Base-by-base conservation (phyloP, 2,888 invertebrate genomes). In the Anthrax anthrax region DNA sequence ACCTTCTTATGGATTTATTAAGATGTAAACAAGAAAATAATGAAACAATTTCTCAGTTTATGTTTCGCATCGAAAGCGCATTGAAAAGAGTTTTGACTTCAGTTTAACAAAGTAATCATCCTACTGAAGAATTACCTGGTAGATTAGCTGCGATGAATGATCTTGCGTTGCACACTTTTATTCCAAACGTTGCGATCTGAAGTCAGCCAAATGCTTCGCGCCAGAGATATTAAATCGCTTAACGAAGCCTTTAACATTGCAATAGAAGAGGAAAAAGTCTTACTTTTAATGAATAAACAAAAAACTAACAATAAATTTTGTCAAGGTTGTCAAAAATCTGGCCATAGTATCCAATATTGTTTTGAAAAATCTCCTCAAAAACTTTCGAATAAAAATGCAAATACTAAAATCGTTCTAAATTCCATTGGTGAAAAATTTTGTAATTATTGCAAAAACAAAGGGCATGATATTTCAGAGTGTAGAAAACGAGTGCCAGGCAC, bases 1-100 rank as follows among this genome's bases (percentile, higher is more conserved):
- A 47, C 37, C 6, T 47, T 10, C 32, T 47, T 4, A 23, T 47
- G 23, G 47, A 44, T 37, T 18, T 47, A 17, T 42, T 37, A 13
- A 39, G 29, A 14, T 47, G 44, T 39, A 43, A 40, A 37, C 47
- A 47, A 40, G 14, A 23, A 6, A 14, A 14, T 17, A 44, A 38
- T 27, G 44, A 47, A 37, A 37, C 44, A 5, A 29, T 47, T 14
- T 44, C 47, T 3, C 47, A 47, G 18, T 47, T 37, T 16, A 47
- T 41, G 19, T 39, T 41, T 29, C 40, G 44, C 2, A 29, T 47
- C 2, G 42, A 47, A 44, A 38, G 44, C 1, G 16, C 47, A 18
- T 32, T 43, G 16, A 44, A 44, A 47, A 4, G 42, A 23, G 18
- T 41, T 2, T 12, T 47, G 10, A 32, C 29, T 12, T 32, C 29